Percentiles rank a stretch among this genome's conserved stretches.
These are phyloP conservation scores for Gymnoscelis rufifasciata DNA, from an alignment of 2,888 invertebrate genomes.

Conservation along the genomic window DNA sequence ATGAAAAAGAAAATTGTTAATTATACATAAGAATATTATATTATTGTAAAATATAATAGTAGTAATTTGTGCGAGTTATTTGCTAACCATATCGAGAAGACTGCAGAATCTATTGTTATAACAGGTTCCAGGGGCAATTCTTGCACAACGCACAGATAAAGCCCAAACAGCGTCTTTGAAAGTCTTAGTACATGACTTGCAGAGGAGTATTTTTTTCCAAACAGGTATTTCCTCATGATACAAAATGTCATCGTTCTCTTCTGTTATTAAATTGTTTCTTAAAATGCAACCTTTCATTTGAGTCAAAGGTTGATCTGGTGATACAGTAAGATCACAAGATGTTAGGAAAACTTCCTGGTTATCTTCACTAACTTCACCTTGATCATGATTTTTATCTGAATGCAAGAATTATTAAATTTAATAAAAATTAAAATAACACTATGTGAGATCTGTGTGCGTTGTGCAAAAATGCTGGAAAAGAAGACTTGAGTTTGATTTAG, in stretches of 20 bases:
- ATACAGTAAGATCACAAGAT: slow-evolving; percentile 53
- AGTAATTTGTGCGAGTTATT: not conserved
- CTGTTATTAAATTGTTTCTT: slow-evolving; percentile 37
- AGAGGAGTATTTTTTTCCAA: slow-evolving; percentile 52
- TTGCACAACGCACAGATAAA: slow-evolving; percentile 65
- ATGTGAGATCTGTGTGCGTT: slow-evolving; percentile 45
- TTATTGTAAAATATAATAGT: too few species aligned
- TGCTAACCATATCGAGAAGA: slow-evolving; percentile 52
- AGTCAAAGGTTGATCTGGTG: slow-evolving; percentile 34
- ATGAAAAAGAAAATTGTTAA: slow-evolving; percentile 17
- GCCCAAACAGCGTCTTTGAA: slow-evolving; percentile 48
- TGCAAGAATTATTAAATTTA: slow-evolving; percentile 17
- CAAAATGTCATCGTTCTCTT: slow-evolving; percentile 31
- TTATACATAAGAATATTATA: not conserved
- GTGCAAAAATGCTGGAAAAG: slow-evolving; percentile 39
- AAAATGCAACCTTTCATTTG: slow-evolving; percentile 52
- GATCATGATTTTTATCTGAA: slow-evolving; percentile 35
- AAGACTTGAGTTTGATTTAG: slow-evolving; percentile 14
- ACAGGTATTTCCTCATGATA: slow-evolving; percentile 18
- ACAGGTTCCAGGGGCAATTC: slow-evolving; percentile 42
- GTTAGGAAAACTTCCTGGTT: slow-evolving; percentile 55
- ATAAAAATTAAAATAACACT: slow-evolving; percentile 54
- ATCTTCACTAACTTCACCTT: slow-evolving; percentile 32
- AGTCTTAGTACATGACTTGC: slow-evolving; percentile 38
- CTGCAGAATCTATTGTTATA: slow-evolving; percentile 44